Evolutionary conservation across 2,888 invertebrate species (phyloP), one percentile per base, ranked within the genome.

Genomic region (Eupeodes luniger): DNA sequence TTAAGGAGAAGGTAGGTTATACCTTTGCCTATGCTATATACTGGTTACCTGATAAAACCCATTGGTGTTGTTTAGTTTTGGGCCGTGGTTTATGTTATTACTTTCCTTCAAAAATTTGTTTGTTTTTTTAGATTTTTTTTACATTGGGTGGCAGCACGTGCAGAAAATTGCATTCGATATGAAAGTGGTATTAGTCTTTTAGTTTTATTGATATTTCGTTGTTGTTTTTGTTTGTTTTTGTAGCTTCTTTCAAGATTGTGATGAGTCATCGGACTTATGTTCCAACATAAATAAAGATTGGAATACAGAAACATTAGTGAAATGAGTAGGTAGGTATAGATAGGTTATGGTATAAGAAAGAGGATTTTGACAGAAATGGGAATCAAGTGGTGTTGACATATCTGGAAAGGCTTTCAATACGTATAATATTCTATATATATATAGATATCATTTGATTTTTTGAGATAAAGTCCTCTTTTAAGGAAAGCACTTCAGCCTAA

Each of bases 101-200:
- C 47, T 12, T 51, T n/a, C 19, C 12, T 55, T 57, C 14, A 59
- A 72, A 55, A 69, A 66, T 57, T 57, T 78, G 78, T 82, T 70
- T 70, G 40, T 36, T 16, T 57, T 34, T 27, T 59, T 77, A 53
- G 7, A 12, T 1, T 27, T 2, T 27, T 27, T 27, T 27, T 27
- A 0, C 27, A 27, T 27, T 3, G 44, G 40, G 80, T 77, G 80
- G 67, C 61, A 77, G 74, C 87, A 87, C 87, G 87, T 87, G 87
- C 77, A 67, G 53, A 9, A 76, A 75, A 86, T 82, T 83, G 86
- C 83, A 86, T 82, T 79, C 27, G 74, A 55, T 85, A 67, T 34
- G 55, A 69, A 69, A 74, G 34, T 27, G 27, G 27, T 72, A 61
- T 69, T 57, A 55, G 67, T 74, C 79, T 69, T 62, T 69, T 61